These are phyloP conservation scores for Drosophila cyrtoloma DNA, from an alignment of 2,888 invertebrate genomes.

Conservation along the genomic window DNA sequence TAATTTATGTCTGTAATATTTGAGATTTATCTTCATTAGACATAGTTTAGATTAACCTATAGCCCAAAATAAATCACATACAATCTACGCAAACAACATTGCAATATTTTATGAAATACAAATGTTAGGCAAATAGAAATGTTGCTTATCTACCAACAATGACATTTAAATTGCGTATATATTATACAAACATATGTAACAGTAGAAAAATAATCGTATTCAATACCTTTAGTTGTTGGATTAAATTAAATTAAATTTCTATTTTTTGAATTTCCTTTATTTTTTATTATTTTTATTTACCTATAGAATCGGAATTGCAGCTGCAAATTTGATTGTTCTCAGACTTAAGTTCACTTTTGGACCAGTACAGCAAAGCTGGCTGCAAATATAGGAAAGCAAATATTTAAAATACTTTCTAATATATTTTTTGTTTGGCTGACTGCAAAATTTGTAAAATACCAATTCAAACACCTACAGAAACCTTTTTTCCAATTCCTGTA, in stretches of 20 bases:
- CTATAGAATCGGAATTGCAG: not conserved
- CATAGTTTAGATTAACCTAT: slow-evolving; percentile 11
- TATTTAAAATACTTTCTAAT: not conserved
- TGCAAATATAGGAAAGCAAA: not conserved
- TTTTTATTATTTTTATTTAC: not conserved
- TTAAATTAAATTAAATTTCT: not conserved
- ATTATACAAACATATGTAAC: not conserved
- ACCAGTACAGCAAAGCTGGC: not conserved
- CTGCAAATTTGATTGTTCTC: not conserved
- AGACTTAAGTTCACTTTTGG: not conserved
- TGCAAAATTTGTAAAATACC: slow-evolving; percentile 22
- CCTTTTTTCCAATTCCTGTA: slow-evolving; percentile 12
- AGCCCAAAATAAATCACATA: slow-evolving; percentile 17
- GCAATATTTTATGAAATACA: not conserved
- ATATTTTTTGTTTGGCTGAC: slow-evolving; percentile 1
- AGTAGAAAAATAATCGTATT: not conserved
- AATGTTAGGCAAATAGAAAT: not conserved
- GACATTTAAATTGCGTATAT: not conserved
- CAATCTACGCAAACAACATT: not conserved
- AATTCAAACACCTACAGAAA: slow-evolving; percentile 21
- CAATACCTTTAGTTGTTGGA: not conserved
- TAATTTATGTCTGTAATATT: slow-evolving; percentile 16
- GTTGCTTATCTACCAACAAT: not conserved
- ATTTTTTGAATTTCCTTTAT: not conserved
- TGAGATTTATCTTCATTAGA: slow-evolving; percentile 33